A percentile compares a stretch with the other conserved stretches of the same genome.
Evolutionary conservation across 2,888 invertebrate species (phyloP).

Genomic region (Pogonocherus hispidulus): DNA sequence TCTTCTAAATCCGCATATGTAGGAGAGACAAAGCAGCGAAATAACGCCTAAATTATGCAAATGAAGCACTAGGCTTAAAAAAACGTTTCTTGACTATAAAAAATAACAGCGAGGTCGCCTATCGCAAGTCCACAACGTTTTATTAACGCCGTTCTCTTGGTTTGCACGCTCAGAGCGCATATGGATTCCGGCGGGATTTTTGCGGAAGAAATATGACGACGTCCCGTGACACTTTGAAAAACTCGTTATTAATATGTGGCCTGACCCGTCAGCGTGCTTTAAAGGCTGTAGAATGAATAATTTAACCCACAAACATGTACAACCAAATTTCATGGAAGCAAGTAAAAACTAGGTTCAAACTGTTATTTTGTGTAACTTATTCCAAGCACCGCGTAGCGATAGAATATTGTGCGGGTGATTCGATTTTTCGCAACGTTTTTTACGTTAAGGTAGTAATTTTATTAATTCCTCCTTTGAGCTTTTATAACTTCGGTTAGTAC

Average conservation of each 20-base stretch:
- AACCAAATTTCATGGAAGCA: too few relatives aligned
- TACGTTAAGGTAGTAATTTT: too few relatives aligned
- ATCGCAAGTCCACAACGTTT: not conserved
- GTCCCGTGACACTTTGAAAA: not conserved
- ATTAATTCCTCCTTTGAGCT: too few relatives aligned
- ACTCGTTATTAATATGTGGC: not conserved
- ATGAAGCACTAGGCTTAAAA: slow-evolving; percentile 5
- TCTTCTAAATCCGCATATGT: not conserved
- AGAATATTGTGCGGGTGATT: too few relatives aligned
- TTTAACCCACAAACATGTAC: too few relatives aligned
- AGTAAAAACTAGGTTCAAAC: too few relatives aligned
- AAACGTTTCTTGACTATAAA: slow-evolving; percentile 12
- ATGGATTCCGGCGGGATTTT: not conserved
- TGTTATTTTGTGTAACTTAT: too few relatives aligned
- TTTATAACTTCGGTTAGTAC: too few relatives aligned
- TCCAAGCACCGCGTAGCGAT: too few relatives aligned
- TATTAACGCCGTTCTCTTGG: not conserved
- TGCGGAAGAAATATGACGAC: not conserved
- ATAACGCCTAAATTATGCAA: slow-evolving; percentile 15
- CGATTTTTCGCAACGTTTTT: too few relatives aligned
- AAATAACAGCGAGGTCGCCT: not conserved
- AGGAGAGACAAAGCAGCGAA: not conserved
- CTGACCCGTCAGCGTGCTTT: too few relatives aligned
- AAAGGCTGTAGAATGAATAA: too few relatives aligned
- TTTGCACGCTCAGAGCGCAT: not conserved